Percentiles rank a stretch among this genome's conserved stretches.
phyloP scores from a whole-genome alignment of 2,888 invertebrate species.

The Pristionchus maxplancki region DNA sequence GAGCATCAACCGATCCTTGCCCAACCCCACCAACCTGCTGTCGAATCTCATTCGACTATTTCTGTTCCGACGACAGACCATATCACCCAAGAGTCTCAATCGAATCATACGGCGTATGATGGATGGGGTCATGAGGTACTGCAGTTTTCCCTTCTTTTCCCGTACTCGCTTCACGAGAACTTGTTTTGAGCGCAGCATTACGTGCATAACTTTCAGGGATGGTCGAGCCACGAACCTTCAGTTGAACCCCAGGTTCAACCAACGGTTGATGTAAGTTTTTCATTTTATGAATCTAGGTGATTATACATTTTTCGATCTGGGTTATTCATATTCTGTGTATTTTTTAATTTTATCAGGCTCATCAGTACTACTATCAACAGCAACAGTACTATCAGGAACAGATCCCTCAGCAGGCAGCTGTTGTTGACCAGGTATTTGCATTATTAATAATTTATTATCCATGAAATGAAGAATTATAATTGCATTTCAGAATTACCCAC shows the following conservation, averaged over 20 bases:
- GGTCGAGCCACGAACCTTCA: slow-evolving; percentile 41
- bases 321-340: no score
- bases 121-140: slow-evolving; percentile 42
- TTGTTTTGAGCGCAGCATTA: slow-evolving; percentile 12
- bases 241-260: slow-evolving; percentile 37
- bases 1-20: slow-evolving; percentile 45
- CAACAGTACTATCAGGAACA: slow-evolving; percentile 26
- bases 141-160: not conserved
- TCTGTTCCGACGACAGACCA: slow-evolving; percentile 17
- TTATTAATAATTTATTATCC: not conserved
- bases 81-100: slow-evolving; percentile 23
- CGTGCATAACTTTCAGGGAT: slow-evolving; percentile 2
- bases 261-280: not conserved
- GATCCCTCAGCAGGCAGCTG: slow-evolving; percentile 9
- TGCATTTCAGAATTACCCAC: not conserved
- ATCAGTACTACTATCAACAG: slow-evolving; percentile 7
- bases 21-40: not conserved
- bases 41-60: not conserved
- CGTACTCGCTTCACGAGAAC: not conserved
- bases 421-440: not conserved
- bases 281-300: not conserved
- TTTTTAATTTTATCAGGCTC: not conserved
- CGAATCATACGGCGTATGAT: slow-evolving; percentile 37
- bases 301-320: not conserved
- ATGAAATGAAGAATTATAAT: not conserved